phyloP scores from a whole-genome alignment of 2,797 vertebrate genomes.

The Phylloscopus collybita region DNA sequence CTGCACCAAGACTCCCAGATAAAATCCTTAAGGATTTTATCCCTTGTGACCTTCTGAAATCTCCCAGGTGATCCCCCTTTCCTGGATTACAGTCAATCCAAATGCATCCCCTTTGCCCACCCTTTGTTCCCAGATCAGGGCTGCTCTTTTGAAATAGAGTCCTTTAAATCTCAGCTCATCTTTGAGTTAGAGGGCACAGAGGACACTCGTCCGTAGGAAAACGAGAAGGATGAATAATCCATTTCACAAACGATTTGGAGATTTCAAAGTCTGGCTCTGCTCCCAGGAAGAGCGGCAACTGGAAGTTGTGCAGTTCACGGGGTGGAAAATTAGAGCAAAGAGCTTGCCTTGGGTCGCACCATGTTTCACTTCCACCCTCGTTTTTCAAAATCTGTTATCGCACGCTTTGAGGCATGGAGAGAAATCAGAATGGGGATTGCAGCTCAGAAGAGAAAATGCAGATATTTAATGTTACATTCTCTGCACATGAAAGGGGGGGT shows the following conservation, averaged over 20 bases:
- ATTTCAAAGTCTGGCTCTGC: slow-evolving; percentile 59
- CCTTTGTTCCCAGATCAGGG: background rate
- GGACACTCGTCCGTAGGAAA: slow-evolving; percentile 3
- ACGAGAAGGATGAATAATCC: slow-evolving; percentile 44
- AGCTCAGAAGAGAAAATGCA: background rate
- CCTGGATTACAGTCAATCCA: background rate
- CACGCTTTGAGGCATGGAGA: background rate
- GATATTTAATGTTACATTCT: background rate
- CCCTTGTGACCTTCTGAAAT: background rate
- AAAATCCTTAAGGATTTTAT: background rate
- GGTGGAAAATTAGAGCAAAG: slow-evolving; percentile 58
- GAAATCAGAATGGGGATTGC: background rate
- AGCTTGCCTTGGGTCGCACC: slow-evolving; percentile 25
- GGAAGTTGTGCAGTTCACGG: slow-evolving; percentile 24
- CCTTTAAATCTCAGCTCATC: slow-evolving; percentile 4
- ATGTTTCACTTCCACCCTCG: background rate
- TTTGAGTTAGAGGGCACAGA: slow-evolving; percentile 22
- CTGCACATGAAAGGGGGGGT: background rate
- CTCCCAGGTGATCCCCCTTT: background rate
- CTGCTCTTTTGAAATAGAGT: background rate
- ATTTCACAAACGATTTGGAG: slow-evolving; percentile 59
- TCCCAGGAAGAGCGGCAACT: slow-evolving; percentile 33
- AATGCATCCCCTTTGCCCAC: background rate
- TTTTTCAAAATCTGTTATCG: background rate
- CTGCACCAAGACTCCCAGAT: background rate